Evolutionary conservation across 1,140 invertebrate genomes (phyloP).

Genomic region (Drosophila elegans): DNA sequence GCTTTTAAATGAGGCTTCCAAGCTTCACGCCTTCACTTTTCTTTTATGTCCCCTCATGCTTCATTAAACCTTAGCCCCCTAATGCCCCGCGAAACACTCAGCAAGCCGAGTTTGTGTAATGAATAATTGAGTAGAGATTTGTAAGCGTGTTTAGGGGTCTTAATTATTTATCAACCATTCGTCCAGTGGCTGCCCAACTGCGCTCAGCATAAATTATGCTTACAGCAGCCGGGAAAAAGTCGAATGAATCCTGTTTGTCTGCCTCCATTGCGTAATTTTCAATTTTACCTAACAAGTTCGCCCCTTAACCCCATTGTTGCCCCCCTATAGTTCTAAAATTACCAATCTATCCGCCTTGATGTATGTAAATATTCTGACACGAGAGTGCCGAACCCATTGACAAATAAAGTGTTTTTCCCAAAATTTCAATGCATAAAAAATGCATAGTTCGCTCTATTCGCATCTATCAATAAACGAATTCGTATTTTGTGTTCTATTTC

Average conservation of each 20-base stretch:
- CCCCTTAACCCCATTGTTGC: constrained; percentile 1
- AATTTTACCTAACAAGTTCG: constrained; percentile 59
- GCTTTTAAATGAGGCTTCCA: constrained; percentile 61
- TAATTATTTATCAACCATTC: constrained; percentile 62
- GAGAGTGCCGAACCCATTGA: constrained; percentile 39
- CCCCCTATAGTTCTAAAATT: constrained; percentile 31
- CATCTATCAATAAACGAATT: constrained; percentile 77
- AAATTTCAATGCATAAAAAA: constrained; percentile 56
- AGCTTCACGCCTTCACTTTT: constrained; percentile 41
- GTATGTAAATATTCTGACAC: constrained; percentile 42
- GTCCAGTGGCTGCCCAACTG: constrained; percentile 63
- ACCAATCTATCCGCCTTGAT: constrained; percentile 39
- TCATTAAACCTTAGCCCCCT: constrained; percentile 28
- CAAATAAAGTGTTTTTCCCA: constrained; percentile 60
- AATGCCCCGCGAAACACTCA: constrained; percentile 9
- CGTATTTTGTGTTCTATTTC: constrained; percentile 54
- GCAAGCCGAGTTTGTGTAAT: constrained; percentile 56
- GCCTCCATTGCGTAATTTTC: constrained; percentile 63
- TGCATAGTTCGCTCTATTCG: constrained; percentile 35
- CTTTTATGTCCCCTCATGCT: background rate
- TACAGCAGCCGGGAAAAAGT: constrained; percentile 7
- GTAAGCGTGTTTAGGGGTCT: constrained; percentile 51
- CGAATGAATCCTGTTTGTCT: constrained; percentile 31
- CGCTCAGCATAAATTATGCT: constrained; percentile 68
- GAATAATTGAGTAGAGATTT: constrained; percentile 69